Percentiles rank a stretch among this genome's conserved stretches.
Evolutionary conservation across 2,888 invertebrate species (phyloP).

Genomic region (Acronicta aceris): DNA sequence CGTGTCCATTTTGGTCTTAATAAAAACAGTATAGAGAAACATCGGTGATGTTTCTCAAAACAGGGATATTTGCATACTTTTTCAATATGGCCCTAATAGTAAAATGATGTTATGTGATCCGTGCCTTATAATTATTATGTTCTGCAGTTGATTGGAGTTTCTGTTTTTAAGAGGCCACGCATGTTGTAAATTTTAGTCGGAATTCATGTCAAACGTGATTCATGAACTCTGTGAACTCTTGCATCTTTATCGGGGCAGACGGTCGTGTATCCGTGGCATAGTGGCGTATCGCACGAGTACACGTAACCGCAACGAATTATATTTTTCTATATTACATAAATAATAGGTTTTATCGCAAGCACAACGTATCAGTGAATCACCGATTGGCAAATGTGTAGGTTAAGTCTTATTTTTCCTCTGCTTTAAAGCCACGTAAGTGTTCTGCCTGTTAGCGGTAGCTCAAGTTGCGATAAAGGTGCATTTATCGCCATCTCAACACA

Average conservation of each 20-base stretch:
- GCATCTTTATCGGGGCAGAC: constrained; percentile 4
- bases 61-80: too few species aligned
- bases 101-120: constrained; percentile 42
- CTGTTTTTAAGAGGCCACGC: constrained; percentile 19
- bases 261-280: background rate
- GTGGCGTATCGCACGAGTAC: background rate
- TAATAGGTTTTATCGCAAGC: background rate
- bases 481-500: constrained; percentile 34
- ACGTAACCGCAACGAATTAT: background rate
- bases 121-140: background rate
- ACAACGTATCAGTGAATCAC: background rate
- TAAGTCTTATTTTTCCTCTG: constrained; percentile 6
- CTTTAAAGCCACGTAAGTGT: constrained; percentile 40
- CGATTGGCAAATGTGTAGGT: constrained; percentile 8
- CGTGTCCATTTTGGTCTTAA: too few species aligned
- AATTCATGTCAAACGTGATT: constrained; percentile 17
- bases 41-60: too few species aligned
- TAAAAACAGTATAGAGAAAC: too few species aligned
- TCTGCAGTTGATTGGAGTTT: constrained; percentile 15
- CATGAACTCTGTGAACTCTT: constrained; percentile 6
- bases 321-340: background rate
- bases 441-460: constrained; percentile 23
- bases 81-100: constrained; percentile 1
- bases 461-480: constrained; percentile 41
- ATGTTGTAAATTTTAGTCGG: constrained; percentile 15